Evolutionary conservation across 2,888 invertebrate species (phyloP), one percentile per base, ranked within the genome.

Genomic region (Agriotes lineatus): DNA sequence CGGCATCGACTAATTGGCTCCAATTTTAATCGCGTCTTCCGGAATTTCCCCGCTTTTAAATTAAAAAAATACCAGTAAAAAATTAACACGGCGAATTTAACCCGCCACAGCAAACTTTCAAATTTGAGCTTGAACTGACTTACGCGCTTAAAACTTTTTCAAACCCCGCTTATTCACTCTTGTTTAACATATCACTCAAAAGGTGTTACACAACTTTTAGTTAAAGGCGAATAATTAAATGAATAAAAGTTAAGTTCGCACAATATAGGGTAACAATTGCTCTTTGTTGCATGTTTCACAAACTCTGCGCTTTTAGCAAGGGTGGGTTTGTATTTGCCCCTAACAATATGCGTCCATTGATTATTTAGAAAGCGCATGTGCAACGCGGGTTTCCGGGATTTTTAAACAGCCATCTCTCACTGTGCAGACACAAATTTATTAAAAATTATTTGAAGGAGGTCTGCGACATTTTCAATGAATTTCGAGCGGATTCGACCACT

Each of bases 281-380:
- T 75, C 75, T 77, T 77, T 76, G 77, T 77, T 76, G 75, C 66
- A 71, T 72, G 70, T 70, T 63, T 72, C 73, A 72, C 73, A 76
- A 75, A 78, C 78, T 79, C 74, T 70, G 74, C 74, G 75, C 72
- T 76, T 73, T 77, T 69, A 74, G 74, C 73, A 75, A 74, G 79
- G 79, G 79, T 76, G 76, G 77, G 76, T 79, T 77, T 76, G 74
- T 74, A 76, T 77, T 76, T 76, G 75, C 72, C 72, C 74, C 75
- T 75, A 74, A 72, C 67, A 58, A 70, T 67, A 65, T 69, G 64
- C 59, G 62, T 44, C 42, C 69, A 74, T 74, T 65, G 75, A 74
- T 75, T 74, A 67, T 64, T 61, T 52, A 30, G 44, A 60, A 59
- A 45, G 70, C 62, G 72, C 71, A 70, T 69, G 71, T 70, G 69